Percentiles rank a stretch among this genome's conserved stretches.
Conservation (phyloP, 2,888 invertebrate species). For the Pocota personata region DNA sequence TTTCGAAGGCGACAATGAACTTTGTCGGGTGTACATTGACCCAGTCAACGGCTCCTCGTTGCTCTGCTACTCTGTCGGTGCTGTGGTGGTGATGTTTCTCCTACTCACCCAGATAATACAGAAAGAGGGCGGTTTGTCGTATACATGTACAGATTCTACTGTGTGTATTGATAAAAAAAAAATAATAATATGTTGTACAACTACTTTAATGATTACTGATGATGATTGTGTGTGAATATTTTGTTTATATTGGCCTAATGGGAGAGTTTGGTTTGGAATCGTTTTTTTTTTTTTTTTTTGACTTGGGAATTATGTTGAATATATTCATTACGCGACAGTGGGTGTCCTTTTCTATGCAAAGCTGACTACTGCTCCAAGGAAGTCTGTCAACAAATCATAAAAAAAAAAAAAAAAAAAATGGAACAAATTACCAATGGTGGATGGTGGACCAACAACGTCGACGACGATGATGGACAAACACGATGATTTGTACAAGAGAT, state of each 20-base stretch:
- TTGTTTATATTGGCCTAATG: conserved; percentile 64
- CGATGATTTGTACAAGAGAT: conserved; percentile 47
- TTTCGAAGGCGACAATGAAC: conserved; percentile 68
- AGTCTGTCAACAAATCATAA: conserved; percentile 63
- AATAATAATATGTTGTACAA: conserved; percentile 10
- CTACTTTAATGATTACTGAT: conserved; percentile 39
- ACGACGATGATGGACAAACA: background rate
- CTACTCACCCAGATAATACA: conserved; percentile 69
- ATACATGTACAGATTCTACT: conserved; percentile 14
- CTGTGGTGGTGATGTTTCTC: conserved; percentile 39
- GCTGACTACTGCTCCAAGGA: conserved; percentile 1
- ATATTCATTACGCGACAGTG: conserved; percentile 59
- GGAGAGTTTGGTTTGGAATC: conserved; percentile 8
- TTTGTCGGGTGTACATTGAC: conserved; percentile 70
- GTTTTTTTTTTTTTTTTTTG: background rate
- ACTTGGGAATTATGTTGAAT: conserved; percentile 42
- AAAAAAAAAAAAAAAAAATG: conserved; percentile 30
- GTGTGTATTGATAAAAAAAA: conserved; percentile 17
- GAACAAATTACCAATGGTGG: conserved; percentile 33
- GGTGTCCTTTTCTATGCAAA: conserved; percentile 31
- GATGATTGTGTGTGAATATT: conserved; percentile 54
- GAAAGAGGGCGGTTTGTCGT: conserved; percentile 32
- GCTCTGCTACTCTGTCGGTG: conserved; percentile 8
- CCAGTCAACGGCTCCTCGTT: conserved; percentile 67
- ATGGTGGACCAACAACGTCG: background rate